A percentile compares a stretch with the other conserved stretches of the same genome.
Evolutionary conservation across 1,140 invertebrate species (phyloP).

Genomic region (Globodera ellingtonae): DNA sequence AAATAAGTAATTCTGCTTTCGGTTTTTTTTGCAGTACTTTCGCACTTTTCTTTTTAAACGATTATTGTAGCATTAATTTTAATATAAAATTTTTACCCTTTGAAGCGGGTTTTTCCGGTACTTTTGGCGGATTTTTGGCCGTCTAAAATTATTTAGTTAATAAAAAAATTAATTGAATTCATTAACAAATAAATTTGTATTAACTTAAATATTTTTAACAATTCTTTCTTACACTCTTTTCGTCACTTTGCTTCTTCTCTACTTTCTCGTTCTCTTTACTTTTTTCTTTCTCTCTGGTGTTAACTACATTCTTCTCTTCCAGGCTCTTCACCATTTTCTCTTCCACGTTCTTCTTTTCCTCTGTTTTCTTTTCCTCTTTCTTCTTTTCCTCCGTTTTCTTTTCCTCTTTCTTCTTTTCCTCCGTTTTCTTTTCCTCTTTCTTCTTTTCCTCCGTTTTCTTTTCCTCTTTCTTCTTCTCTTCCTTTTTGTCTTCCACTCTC

Average conservation of each 20-base stretch:
- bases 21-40: background rate
- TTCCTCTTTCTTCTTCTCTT: slow-evolving; percentile 16
- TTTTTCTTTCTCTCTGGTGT: background rate
- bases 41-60: background rate
- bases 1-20: background rate
- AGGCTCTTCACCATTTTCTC: background rate
- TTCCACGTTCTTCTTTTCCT: background rate
- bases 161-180: no score
- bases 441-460: slow-evolving; percentile 11
- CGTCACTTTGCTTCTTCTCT: background rate
- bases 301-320: background rate
- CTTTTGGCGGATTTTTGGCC: background rate
- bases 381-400: background rate
- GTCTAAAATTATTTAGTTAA: background rate
- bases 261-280: background rate
- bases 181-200: no score
- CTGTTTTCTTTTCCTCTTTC: background rate
- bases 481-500: background rate
- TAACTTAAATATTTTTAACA: no score
- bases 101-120: background rate
- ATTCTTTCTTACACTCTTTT: background rate
- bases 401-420: slow-evolving; percentile 8
- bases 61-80: background rate
- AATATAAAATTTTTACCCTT: background rate
- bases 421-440: background rate